A percentile compares a stretch with the other conserved stretches of the same genome.
Conservation (phyloP, 2,888 invertebrate species). For the Amiota minor region DNA sequence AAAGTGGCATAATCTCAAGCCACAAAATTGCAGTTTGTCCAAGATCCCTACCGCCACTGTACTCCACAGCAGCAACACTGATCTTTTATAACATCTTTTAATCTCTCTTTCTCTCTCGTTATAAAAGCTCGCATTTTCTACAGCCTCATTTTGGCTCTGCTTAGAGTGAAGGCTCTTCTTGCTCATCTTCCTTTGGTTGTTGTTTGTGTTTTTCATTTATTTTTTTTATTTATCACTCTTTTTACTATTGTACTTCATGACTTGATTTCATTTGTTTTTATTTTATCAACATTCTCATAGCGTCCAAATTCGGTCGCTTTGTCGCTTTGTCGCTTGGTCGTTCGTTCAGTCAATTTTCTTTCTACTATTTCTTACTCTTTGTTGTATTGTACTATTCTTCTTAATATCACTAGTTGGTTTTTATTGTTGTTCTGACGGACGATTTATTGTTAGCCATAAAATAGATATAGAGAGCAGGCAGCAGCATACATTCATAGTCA, state of each 20-base stretch:
- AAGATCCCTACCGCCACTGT: no score
- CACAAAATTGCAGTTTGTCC: no score
- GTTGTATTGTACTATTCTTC: background rate
- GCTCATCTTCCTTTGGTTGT: background rate
- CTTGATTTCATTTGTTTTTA: conserved; percentile 23
- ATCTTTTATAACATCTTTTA: background rate
- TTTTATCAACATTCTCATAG: background rate
- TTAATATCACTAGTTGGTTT: background rate
- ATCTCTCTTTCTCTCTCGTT: background rate
- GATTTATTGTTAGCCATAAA: conserved; percentile 20
- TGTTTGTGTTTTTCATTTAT: background rate
- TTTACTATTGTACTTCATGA: conserved; percentile 23
- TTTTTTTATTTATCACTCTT: background rate
- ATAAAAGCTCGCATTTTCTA: background rate
- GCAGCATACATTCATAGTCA: background rate
- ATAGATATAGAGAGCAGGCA: background rate
- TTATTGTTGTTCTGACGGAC: background rate
- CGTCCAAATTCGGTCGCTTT: no score
- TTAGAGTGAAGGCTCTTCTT: background rate
- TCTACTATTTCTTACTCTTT: background rate
- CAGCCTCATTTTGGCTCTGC: background rate
- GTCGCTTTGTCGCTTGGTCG: no score
- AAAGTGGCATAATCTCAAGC: no score
- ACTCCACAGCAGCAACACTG: no score
- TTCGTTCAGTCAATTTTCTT: background rate